These are phyloP conservation scores for Sylvia atricapilla DNA, from an alignment of 2,113 vertebrate genomes.

Conservation along the genomic window DNA sequence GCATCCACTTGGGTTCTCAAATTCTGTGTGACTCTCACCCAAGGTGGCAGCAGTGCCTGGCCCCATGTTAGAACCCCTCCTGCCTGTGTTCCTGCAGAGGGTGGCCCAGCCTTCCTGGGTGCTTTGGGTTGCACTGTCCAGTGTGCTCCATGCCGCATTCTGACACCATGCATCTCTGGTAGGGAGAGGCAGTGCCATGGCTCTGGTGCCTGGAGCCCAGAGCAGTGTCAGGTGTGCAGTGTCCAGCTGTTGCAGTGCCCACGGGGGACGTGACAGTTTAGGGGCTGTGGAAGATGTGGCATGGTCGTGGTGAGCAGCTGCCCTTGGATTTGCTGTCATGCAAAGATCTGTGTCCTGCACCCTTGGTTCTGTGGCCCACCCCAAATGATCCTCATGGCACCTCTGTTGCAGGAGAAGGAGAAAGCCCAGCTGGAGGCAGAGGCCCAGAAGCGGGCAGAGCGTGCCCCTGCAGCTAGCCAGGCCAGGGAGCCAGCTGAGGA, in stretches of 20 bases:
- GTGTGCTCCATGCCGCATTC: fast-evolving
- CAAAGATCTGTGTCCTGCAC: fast-evolving
- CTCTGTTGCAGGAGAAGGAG: conserved; percentile 83
- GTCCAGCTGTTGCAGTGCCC: background rate
- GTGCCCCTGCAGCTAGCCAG: conserved; percentile 57
- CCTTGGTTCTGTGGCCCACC: fast-evolving
- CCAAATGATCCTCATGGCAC: background rate
- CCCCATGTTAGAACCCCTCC: background rate
- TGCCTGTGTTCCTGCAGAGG: background rate
- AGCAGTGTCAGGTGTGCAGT: background rate
- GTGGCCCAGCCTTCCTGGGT: background rate
- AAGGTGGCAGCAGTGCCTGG: fast-evolving
- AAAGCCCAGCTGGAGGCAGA: conserved; percentile 84
- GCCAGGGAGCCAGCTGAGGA: conserved; percentile 64
- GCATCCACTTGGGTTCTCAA: background rate
- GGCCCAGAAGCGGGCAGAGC: conserved; percentile 71
- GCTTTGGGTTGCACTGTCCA: background rate
- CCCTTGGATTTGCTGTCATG: background rate
- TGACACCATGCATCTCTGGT: fast-evolving
- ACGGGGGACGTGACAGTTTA: fast-evolving
- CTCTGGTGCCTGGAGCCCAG: background rate
- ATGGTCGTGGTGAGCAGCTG: fast-evolving
- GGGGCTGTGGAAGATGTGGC: background rate
- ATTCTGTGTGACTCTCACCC: background rate
- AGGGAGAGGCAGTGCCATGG: fast-evolving